phyloP scores from a whole-genome alignment of 2,113 vertebrate genomes.

The Heterocephalus glaber region DNA sequence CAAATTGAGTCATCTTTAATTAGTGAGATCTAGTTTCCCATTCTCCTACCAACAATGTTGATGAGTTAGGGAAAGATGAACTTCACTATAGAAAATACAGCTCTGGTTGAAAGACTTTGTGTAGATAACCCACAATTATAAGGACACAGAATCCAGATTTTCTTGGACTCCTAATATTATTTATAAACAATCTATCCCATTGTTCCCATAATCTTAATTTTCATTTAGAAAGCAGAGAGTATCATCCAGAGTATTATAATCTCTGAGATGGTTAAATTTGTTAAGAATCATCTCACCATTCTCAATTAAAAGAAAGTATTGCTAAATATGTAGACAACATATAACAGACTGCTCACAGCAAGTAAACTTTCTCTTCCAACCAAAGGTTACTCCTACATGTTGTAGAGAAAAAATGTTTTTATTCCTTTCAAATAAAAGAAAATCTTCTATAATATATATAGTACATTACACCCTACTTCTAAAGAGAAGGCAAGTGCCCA shows the following conservation, averaged over 20 bases:
- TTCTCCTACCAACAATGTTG: background rate
- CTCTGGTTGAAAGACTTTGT: background rate
- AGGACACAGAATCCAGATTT: background rate
- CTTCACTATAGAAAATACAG: background rate
- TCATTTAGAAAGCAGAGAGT: constrained; percentile 17
- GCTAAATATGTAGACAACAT: constrained; percentile 11
- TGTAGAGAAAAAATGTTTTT: background rate
- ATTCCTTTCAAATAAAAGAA: constrained; percentile 47
- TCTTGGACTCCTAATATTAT: background rate
- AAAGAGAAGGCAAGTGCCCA: constrained; percentile 5
- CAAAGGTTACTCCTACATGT: constrained; percentile 48
- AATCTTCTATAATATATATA: background rate
- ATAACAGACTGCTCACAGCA: background rate
- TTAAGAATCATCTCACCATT: background rate
- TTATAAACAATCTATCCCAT: background rate
- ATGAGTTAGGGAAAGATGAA: background rate
- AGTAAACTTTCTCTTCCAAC: constrained; percentile 48
- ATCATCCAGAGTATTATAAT: background rate
- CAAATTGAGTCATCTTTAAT: background rate
- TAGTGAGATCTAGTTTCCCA: background rate
- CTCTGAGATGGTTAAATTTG: background rate
- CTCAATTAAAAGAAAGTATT: constrained; percentile 41
- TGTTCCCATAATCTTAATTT: background rate
- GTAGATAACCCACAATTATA: background rate
- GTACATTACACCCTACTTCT: background rate